phyloP scores from a whole-genome alignment of 2,797 vertebrate species.

The Melanotaenia nigrans region DNA sequence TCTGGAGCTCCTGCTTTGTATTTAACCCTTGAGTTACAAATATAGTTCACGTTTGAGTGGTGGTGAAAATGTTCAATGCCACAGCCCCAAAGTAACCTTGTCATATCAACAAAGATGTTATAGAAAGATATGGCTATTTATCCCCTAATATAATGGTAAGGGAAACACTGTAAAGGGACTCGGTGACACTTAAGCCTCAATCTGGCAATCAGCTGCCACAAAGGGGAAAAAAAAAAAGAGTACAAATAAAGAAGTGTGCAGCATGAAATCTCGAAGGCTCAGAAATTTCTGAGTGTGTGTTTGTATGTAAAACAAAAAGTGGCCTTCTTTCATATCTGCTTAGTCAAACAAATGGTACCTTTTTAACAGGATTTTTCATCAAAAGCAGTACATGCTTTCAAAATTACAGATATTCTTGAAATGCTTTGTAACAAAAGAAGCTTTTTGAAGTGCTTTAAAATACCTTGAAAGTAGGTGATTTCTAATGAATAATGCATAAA shows the following conservation, averaged over 20 bases:
- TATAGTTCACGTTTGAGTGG: constrained; percentile 51
- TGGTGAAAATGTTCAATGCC: constrained; percentile 48
- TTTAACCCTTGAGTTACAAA: constrained; percentile 47
- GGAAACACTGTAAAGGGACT: constrained; percentile 42
- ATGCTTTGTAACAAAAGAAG: constrained; percentile 5
- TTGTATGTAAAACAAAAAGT: constrained; percentile 23
- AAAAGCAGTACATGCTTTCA: constrained; percentile 7
- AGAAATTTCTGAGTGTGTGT: not conserved
- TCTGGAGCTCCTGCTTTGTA: constrained; percentile 19
- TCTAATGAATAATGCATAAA: constrained; percentile 11
- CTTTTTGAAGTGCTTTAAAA: constrained; percentile 12
- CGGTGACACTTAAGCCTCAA: constrained; percentile 74
- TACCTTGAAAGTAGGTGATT: constrained; percentile 35
- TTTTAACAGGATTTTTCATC: constrained; percentile 20
- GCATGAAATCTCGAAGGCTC: constrained; percentile 27
- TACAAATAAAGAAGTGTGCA: constrained; percentile 19
- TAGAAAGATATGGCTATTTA: no score
- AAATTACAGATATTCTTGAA: constrained; percentile 10
- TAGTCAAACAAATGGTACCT: constrained; percentile 19
- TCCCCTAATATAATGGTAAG: no score
- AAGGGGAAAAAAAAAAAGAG: constrained; percentile 18
- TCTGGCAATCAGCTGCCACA: constrained; percentile 77
- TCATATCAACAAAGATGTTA: constrained; percentile 61
- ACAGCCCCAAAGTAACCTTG: constrained; percentile 54
- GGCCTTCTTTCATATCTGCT: constrained; percentile 48